Conservation (phyloP, 1,140 invertebrate species). For the Meteorus sp. region DNA sequence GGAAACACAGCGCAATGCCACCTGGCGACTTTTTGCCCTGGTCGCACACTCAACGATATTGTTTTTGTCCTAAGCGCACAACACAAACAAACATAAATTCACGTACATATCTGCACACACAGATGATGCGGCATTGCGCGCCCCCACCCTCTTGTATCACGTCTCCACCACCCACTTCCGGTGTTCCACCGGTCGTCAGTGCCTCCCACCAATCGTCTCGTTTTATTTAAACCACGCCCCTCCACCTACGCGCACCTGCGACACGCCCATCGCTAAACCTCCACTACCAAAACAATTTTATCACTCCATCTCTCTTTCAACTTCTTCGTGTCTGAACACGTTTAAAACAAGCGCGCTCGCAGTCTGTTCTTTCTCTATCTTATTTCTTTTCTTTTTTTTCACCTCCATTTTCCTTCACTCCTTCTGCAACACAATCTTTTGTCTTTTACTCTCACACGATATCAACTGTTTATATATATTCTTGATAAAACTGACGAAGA, state of each 20-base stretch:
- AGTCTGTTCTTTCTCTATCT: too few relatives aligned
- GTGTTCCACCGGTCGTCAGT: conserved; percentile 5
- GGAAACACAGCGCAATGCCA: conserved; percentile 55
- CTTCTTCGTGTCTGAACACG: too few relatives aligned
- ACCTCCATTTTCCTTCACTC: too few relatives aligned
- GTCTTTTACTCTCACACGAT: too few relatives aligned
- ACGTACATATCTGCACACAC: neutral
- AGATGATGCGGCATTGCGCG: too few relatives aligned
- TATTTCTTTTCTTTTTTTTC: too few relatives aligned
- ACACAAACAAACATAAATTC: neutral
- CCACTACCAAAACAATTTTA: too few relatives aligned
- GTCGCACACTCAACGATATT: conserved; percentile 18
- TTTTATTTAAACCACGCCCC: conserved; percentile 27
- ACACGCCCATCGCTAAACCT: conserved; percentile 28
- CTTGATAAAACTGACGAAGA: too few relatives aligned
- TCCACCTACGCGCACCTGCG: conserved; percentile 37
- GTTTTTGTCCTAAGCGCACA: conserved; percentile 4
- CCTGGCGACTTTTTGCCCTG: conserved; percentile 56
- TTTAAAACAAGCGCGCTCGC: too few relatives aligned
- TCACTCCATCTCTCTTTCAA: too few relatives aligned
- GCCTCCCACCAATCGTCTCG: conserved; percentile 23
- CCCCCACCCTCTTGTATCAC: neutral
- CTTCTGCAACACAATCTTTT: too few relatives aligned
- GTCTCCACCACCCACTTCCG: conserved; percentile 29
- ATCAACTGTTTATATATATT: too few relatives aligned